Conservation (phyloP, 2,888 invertebrate species). For the Theristus sp. region DNA sequence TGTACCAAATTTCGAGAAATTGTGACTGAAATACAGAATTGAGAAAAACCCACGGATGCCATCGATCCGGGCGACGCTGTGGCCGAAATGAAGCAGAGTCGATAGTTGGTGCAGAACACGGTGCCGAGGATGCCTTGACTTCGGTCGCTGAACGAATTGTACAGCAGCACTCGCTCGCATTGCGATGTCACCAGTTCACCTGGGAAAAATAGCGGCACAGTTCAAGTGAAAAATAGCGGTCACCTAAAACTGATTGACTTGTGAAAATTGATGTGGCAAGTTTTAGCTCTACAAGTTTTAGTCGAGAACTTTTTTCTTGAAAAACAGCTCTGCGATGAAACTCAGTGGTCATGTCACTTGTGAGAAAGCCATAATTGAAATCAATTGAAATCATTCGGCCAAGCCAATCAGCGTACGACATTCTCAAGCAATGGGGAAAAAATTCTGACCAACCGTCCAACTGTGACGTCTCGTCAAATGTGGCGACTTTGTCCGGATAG, state of each 20-base stretch:
- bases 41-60: background rate
- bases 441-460: background rate
- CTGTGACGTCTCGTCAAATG: background rate
- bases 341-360: no score
- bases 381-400: no score
- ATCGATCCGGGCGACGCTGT: background rate
- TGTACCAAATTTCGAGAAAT: background rate
- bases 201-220: conserved; percentile 28
- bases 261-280: no score
- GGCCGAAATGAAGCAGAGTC: conserved; percentile 37
- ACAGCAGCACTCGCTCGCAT: conserved; percentile 61
- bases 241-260: no score
- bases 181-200: conserved; percentile 63
- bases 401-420: no score
- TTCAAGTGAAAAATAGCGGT: no score
- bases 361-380: no score
- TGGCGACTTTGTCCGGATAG: no score
- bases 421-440: no score
- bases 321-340: no score
- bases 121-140: conserved; percentile 61
- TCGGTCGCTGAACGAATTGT: conserved; percentile 56
- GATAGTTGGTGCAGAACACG: conserved; percentile 75
- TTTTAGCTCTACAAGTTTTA: no score
- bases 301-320: no score
- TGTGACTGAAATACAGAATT: background rate